Percentiles rank a stretch among this genome's conserved stretches.
These are phyloP conservation scores for Drosophila prolongata DNA, from an alignment of 2,888 invertebrate genomes.

Conservation along the genomic window DNA sequence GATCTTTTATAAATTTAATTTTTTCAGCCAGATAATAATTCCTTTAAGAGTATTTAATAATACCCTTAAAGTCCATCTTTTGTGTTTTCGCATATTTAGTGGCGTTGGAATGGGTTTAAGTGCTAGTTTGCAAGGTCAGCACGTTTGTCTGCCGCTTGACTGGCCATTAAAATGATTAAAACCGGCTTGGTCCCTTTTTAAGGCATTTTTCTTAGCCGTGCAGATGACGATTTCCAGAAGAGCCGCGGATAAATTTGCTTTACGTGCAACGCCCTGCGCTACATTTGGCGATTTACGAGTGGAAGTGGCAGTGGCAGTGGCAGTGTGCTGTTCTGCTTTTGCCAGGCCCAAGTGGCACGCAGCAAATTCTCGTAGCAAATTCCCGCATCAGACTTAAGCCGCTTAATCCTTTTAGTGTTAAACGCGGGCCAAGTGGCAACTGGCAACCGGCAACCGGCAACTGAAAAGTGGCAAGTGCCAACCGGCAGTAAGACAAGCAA, in stretches of 20 bases:
- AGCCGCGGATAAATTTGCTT: slow-evolving; percentile 61
- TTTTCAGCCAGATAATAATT: no score
- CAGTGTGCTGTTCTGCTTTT: slow-evolving; percentile 28
- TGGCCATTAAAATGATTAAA: slow-evolving; percentile 58
- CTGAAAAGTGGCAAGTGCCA: slow-evolving; percentile 49
- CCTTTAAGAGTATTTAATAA: slow-evolving; percentile 1
- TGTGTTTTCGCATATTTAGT: slow-evolving; percentile 15
- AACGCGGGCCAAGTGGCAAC: slow-evolving; percentile 66
- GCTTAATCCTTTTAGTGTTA: slow-evolving; percentile 77
- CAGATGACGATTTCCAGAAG: slow-evolving; percentile 41
- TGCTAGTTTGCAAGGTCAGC: slow-evolving; percentile 33
- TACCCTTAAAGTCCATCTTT: background rate
- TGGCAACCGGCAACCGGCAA: slow-evolving; percentile 57
- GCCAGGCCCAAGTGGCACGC: slow-evolving; percentile 51
- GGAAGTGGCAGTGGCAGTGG: slow-evolving; percentile 21
- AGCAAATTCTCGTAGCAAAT: slow-evolving; percentile 75
- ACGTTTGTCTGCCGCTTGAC: slow-evolving; percentile 47
- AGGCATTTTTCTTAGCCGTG: slow-evolving; percentile 29
- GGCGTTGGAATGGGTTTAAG: slow-evolving; percentile 6
- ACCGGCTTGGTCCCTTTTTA: slow-evolving; percentile 46
- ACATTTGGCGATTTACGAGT: slow-evolving; percentile 59
- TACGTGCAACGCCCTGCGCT: slow-evolving; percentile 60
- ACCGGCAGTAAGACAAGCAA: slow-evolving; percentile 48
- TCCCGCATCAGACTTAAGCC: slow-evolving; percentile 74
- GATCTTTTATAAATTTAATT: no score